These are phyloP conservation scores for Anthoscopus minutus DNA, from an alignment of 2,113 vertebrate species.

Conservation along the genomic window DNA sequence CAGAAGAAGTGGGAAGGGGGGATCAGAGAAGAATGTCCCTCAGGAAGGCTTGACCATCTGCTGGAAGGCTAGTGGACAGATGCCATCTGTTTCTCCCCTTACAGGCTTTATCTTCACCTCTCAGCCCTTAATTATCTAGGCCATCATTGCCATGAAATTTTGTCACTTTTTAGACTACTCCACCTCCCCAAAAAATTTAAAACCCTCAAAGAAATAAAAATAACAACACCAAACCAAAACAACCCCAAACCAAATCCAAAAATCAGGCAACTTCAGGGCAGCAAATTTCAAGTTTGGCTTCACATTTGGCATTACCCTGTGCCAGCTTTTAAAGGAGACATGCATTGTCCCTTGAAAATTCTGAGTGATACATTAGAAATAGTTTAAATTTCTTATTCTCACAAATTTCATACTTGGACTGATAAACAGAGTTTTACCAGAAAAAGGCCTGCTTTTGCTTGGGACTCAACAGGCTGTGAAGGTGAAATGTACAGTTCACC, in stretches of 20 bases:
- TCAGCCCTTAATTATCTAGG: background rate
- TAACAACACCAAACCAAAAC: background rate
- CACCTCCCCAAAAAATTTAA: accelerated
- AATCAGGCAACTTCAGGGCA: background rate
- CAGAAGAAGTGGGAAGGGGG: background rate
- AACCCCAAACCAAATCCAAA: background rate
- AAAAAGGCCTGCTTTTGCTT: background rate
- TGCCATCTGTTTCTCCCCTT: background rate
- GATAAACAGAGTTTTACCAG: background rate
- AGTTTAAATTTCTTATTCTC: background rate
- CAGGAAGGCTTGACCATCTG: background rate
- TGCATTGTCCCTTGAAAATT: background rate
- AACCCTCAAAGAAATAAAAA: background rate
- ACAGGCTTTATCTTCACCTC: background rate
- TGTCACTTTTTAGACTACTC: background rate
- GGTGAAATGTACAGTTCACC: background rate
- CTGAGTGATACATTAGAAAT: background rate
- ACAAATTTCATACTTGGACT: background rate
- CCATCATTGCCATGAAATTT: background rate
- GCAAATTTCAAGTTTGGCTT: background rate
- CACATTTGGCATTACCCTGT: background rate
- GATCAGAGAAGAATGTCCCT: background rate
- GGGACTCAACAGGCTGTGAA: background rate
- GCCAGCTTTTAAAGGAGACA: background rate
- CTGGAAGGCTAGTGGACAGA: background rate